phyloP scores from a whole-genome alignment of 2,113 vertebrate species.

The Nothobranchius furzeri region DNA sequence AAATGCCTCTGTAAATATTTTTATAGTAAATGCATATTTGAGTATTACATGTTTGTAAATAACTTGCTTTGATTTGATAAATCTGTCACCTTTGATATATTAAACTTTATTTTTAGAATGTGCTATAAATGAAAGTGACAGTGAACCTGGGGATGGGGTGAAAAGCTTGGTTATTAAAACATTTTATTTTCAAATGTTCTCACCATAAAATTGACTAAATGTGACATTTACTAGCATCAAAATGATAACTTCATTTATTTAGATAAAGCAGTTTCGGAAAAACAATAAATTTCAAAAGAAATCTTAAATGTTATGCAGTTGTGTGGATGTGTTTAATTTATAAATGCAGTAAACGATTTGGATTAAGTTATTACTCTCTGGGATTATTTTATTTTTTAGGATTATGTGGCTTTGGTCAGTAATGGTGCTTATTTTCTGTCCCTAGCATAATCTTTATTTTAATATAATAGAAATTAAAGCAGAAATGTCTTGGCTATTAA shows the following conservation, averaged over 20 bases:
- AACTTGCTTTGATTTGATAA: neutral
- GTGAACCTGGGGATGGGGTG: too few species aligned
- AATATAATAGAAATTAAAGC: neutral
- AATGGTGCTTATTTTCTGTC: constrained; percentile 64
- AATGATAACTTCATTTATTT: too few species aligned
- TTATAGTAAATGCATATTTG: neutral
- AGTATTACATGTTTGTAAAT: neutral
- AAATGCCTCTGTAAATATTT: neutral
- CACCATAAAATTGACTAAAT: too few species aligned
- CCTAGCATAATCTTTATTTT: constrained; percentile 36
- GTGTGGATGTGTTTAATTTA: constrained; percentile 38
- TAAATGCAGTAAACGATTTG: constrained; percentile 51
- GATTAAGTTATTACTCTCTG: constrained; percentile 73
- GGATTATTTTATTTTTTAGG: constrained; percentile 59
- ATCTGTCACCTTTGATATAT: too few species aligned
- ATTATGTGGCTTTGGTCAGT: constrained; percentile 74
- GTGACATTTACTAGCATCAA: too few species aligned
- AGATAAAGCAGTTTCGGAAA: too few species aligned
- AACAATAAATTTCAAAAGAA: too few species aligned
- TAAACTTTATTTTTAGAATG: too few species aligned
- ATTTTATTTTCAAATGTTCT: too few species aligned
- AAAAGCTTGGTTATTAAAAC: too few species aligned
- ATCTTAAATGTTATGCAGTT: neutral
- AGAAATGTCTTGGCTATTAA: too few species aligned
- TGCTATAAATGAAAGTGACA: too few species aligned